Base-by-base conservation (phyloP, 92 coral and sea anemone genomes). In the Heliopora coerulea region DNA sequence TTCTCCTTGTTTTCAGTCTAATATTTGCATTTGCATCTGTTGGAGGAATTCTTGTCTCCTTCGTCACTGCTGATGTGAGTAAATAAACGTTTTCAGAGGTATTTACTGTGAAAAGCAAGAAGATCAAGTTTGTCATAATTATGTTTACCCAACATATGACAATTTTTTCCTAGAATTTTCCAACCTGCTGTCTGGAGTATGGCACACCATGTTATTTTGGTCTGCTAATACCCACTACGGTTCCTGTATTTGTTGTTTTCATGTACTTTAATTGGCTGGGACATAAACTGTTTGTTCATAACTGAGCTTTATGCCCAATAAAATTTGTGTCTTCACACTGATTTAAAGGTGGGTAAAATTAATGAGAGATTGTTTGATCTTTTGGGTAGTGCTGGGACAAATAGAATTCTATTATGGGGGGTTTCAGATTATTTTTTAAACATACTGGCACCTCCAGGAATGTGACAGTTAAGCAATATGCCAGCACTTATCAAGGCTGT, bases 261-360 rank as follows among this genome's bases (percentile, higher is more conserved):
- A 82, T 86, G 91, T 95, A 90, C 62, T 78, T 89, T 41, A 90
- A 95, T 82, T 95, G 99, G 99, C 84, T 95, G 89, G 99, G 99
- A 27, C 86, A 83, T 59, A 95, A 95, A 79, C 78, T 90, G 31
- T 95, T 95, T 62, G 75, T 86, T 49, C 98, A 93, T 80, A 93
- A 93, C 88, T 93, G 59, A 82, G 6, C 3, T n/a, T 14, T 56
- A 56, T 37, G 42, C 11, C 42, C 31, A 7, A 59, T 24, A 23
- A 4, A 59, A 6, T 28, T 23, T 23, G 8, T 50, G 3, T 50
- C 17, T 23, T n/a, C n/a, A n/a, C n/a, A n/a, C n/a, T n/a, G 17
- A 50, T 50, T 17, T 50, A 5, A 17, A 50, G 58, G 58, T 50
- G 42, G 42, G 42, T n/a, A n/a, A n/a, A n/a, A n/a, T n/a, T n/a